Conservation (phyloP, 2,113 vertebrate species). For the Myrmophylax atrothorax region DNA sequence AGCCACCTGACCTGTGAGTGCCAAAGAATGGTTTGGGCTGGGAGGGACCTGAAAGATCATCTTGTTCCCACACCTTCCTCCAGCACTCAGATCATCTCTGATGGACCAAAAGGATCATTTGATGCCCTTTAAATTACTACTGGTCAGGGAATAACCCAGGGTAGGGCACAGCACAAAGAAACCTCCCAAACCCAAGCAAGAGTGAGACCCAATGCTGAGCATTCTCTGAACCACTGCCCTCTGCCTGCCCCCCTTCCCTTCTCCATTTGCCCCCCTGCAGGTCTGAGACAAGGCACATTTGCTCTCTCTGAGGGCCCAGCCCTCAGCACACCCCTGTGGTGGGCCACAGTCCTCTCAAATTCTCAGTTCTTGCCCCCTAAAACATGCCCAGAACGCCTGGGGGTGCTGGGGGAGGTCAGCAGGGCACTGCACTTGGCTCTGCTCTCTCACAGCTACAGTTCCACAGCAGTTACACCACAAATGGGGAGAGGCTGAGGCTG, state of each 20-base stretch:
- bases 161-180: not conserved
- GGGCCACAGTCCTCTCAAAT: not conserved
- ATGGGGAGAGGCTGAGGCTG: not conserved
- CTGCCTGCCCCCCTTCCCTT: not conserved
- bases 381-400: not conserved
- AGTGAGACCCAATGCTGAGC: not conserved
- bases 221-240: not conserved
- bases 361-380: not conserved
- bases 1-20: not conserved
- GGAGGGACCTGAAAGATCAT: not conserved
- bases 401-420: not conserved
- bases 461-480: not conserved
- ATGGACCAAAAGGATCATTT: not conserved
- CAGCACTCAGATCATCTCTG: not conserved
- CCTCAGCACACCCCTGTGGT: not conserved
- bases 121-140: no score
- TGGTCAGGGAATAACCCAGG: not conserved
- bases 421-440: accelerated
- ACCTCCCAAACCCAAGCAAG: not conserved
- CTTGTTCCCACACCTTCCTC: not conserved
- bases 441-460: not conserved
- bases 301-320: not conserved
- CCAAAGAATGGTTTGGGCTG: not conserved
- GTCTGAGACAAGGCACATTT: not conserved
- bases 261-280: no score